A percentile compares a stretch with the other conserved stretches of the same genome.
Conservation (phyloP, 2,797 vertebrate genomes). For the Cheirogaleus major region DNA sequence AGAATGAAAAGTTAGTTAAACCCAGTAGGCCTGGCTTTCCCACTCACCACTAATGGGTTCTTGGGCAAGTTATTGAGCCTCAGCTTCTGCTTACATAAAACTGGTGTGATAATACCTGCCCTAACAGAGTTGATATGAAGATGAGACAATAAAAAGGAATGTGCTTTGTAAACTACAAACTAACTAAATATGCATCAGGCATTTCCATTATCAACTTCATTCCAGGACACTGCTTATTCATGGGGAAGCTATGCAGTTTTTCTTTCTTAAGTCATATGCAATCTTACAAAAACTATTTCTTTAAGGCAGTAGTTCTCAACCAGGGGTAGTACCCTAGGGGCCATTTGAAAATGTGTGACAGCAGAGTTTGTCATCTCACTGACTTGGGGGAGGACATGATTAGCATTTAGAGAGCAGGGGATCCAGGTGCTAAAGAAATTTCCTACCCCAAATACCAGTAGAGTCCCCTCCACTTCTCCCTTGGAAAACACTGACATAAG, state of each 20-base stretch:
- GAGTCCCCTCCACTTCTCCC: background rate
- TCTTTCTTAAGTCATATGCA: slow-evolving; percentile 5
- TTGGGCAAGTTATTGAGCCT: background rate
- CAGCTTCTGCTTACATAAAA: background rate
- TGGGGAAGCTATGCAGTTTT: background rate
- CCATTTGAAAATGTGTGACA: background rate
- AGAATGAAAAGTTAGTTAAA: background rate
- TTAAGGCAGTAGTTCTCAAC: background rate
- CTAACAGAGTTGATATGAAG: background rate
- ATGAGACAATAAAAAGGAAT: background rate
- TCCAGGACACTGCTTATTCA: background rate
- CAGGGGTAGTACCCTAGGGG: background rate
- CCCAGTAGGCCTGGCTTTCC: background rate
- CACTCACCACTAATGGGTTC: background rate
- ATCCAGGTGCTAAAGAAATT: background rate
- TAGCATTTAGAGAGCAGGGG: background rate
- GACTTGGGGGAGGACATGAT: background rate
- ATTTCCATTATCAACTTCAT: background rate
- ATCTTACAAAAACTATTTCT: background rate
- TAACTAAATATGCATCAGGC: background rate
- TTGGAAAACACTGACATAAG: background rate
- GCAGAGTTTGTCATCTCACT: background rate
- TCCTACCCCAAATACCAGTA: background rate
- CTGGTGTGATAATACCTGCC: background rate
- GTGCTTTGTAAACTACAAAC: background rate